Evolutionary conservation across 2,888 invertebrate genomes (phyloP).

Genomic region (Strigamia crassipes): DNA sequence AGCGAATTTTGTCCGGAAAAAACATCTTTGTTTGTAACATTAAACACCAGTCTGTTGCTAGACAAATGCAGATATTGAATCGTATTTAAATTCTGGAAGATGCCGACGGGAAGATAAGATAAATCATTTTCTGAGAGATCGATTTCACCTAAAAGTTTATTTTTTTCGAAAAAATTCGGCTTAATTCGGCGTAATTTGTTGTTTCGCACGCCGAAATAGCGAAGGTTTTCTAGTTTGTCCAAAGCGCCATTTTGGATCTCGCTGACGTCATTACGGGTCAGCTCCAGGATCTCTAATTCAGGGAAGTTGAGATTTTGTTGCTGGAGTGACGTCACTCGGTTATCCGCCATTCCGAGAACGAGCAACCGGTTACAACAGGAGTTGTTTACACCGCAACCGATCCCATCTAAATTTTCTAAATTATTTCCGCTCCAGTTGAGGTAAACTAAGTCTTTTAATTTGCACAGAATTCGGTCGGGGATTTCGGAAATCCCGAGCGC

Average conservation of each 20-base stretch:
- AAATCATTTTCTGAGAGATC: background rate
- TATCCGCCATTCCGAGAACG: background rate
- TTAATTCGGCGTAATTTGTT: background rate
- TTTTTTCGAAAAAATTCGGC: background rate
- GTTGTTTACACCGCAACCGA: background rate
- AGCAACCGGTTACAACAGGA: background rate
- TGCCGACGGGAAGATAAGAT: background rate
- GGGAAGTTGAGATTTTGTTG: background rate
- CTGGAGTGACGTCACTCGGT: background rate
- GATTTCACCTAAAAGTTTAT: background rate
- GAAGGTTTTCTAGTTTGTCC: background rate
- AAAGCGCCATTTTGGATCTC: background rate
- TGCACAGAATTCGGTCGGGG: background rate
- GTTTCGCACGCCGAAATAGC: background rate
- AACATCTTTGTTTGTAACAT: background rate
- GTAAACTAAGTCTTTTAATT: background rate
- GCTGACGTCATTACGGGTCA: background rate
- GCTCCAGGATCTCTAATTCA: background rate
- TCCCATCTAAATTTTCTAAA: background rate
- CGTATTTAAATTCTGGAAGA: background rate
- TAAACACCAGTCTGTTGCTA: background rate
- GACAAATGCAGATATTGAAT: background rate
- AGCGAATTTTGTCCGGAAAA: background rate
- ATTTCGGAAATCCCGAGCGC: background rate
- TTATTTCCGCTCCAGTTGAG: background rate